Conservation (phyloP, 2,113 vertebrate genomes). For the Apaloderma vittatum region DNA sequence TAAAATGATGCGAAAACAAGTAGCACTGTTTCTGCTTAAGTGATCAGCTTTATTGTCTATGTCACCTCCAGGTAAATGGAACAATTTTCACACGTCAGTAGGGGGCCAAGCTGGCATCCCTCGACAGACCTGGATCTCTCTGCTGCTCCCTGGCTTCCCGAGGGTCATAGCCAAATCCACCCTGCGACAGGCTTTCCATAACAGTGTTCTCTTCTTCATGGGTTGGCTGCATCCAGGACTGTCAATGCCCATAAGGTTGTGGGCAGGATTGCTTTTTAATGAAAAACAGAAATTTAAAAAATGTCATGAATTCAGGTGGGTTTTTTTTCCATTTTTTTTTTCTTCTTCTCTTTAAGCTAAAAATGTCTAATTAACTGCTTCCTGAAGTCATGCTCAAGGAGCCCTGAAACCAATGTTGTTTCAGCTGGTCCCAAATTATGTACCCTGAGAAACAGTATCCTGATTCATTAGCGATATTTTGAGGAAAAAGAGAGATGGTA, state of each 20-base stretch:
- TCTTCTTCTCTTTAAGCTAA: neutral
- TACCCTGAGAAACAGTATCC: neutral
- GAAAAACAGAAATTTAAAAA: neutral
- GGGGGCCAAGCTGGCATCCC: neutral
- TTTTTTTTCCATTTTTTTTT: neutral
- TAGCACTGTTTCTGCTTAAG: neutral
- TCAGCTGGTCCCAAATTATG: neutral
- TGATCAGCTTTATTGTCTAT: neutral
- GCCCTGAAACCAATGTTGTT: neutral
- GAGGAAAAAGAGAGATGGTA: neutral
- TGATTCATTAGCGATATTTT: constrained; percentile 10
- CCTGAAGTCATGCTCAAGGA: neutral
- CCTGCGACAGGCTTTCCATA: neutral
- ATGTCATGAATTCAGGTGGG: neutral
- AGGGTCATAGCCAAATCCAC: neutral
- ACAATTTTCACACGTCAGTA: neutral
- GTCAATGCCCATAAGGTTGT: neutral
- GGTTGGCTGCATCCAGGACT: neutral
- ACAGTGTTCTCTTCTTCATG: neutral
- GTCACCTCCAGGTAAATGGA: neutral
- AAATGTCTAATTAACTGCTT: neutral
- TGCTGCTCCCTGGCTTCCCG: rapidly evolving
- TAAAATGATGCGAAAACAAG: neutral
- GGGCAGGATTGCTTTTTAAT: neutral
- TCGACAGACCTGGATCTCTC: neutral